These are phyloP conservation scores for Panagrolaimus sp. DNA, from an alignment of 1,140 invertebrate species.

Conservation along the genomic window DNA sequence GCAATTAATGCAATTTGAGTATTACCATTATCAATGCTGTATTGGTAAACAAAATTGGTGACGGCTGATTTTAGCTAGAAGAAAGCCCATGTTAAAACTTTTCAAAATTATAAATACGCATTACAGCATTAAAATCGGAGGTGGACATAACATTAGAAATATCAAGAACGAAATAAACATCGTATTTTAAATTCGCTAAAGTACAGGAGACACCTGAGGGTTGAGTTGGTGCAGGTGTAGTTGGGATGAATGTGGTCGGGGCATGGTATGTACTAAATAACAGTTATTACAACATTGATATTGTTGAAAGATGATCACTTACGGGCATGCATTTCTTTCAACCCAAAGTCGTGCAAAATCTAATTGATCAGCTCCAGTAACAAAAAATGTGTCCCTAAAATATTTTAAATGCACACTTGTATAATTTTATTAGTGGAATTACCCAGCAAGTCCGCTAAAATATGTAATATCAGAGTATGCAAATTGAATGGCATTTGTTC, in stretches of 20 bases:
- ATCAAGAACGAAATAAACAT: constrained; percentile 9
- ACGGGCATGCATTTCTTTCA: constrained; percentile 9
- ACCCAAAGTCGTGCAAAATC: constrained; percentile 11
- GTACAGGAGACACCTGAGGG: not conserved
- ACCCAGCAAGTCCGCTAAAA: not conserved
- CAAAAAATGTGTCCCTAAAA: constrained; percentile 11
- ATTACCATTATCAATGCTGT: not conserved
- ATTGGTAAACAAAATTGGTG: not conserved
- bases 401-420: not conserved
- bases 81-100: too few relatives aligned
- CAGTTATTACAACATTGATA: too few relatives aligned
- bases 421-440: not conserved
- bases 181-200: not conserved
- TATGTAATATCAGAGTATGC: not conserved
- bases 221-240: not conserved
- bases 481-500: constrained; percentile 3
- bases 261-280: not conserved
- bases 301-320: too few relatives aligned
- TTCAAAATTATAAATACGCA: too few relatives aligned
- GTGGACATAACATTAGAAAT: not conserved
- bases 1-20: not conserved
- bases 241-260: not conserved
- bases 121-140: not conserved
- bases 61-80: not conserved
- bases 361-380: not conserved